These are phyloP conservation scores for Mus spretus DNA, from an alignment of 2,797 vertebrate species.

Conservation along the genomic window DNA sequence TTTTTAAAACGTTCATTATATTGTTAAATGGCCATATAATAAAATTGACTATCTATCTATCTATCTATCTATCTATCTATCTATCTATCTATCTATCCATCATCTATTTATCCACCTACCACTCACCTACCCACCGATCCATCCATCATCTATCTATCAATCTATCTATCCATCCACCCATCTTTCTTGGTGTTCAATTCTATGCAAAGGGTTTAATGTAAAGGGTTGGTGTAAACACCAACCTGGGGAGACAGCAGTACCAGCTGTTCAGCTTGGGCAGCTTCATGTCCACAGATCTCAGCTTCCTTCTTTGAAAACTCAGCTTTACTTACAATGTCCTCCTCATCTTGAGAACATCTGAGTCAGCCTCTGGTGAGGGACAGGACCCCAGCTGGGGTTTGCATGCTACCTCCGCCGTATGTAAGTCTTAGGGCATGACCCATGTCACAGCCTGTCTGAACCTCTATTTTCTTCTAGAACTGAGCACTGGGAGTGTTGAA, in stretches of 20 bases:
- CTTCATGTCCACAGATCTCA: background rate
- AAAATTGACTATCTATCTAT: background rate
- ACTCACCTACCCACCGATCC: too few relatives aligned
- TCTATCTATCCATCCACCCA: background rate
- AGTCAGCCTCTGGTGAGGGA: background rate
- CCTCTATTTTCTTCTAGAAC: background rate
- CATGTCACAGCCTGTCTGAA: background rate
- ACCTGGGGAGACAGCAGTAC: too few relatives aligned
- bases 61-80: background rate
- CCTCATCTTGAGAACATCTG: background rate
- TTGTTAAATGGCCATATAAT: background rate
- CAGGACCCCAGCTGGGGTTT: background rate
- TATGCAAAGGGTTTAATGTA: background rate
- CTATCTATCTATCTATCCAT: background rate
- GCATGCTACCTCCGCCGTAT: background rate
- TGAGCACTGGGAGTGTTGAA: background rate
- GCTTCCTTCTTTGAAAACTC: background rate
- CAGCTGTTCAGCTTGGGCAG: background rate
- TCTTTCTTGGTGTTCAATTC: background rate
- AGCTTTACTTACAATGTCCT: background rate
- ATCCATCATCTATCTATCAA: background rate
- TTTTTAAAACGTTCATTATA: background rate
- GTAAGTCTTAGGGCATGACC: background rate
- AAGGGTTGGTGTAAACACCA: background rate
- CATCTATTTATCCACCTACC: background rate